Base-by-base conservation (phyloP, 2,113 vertebrate species). In the Megaptera novaeangliae region DNA sequence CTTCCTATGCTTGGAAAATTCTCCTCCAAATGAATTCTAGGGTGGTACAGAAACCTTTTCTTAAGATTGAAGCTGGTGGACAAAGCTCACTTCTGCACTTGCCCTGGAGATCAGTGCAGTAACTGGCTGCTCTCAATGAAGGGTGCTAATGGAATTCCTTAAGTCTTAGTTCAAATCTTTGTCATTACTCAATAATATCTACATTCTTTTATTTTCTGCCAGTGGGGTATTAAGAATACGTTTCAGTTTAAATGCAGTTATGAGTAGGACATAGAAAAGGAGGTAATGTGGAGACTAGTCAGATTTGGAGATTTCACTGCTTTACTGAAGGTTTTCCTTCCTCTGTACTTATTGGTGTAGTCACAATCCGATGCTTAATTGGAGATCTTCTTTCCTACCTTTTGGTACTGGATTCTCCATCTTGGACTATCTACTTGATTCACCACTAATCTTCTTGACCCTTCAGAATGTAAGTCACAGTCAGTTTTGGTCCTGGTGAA, bases 81-180 rank as follows among this genome's bases (percentile, higher is more conserved):
- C 46, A 93, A 74, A 93, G 13, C 66, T 97, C 31, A 46, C 41
- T 87, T 92, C 8, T 81, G 21, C 29, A 21, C 4, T 34, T 68
- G 23, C 29, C 7, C 8, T 44, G 27, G 36, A 59, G 31, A 52
- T 55, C 6, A 36, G 20, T 27, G 61, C 25, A 49, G 10, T 82
- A 41, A 83, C 52, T 52, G 36, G 5, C 34, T 93, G 23, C n/a
- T 59, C 2, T 95, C 25, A 36, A 15, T 49, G 69, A 87, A 84
- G 12, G 21, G 20, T 31, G 14, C 49, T 88, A 88, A 55, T 55
- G 66, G 74, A 64, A 5, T 81, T 85, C 68, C 44, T 72, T 88
- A 71, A 69, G 46, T 55, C 64, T 96, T 94, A 81, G 64, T 94
- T 94, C 69, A 93, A 72, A 91, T 92, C 64, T 90, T 88, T 95